Evolutionary conservation across 2,113 vertebrate genomes (phyloP), one percentile per base, ranked within the genome.

Genomic region (Pseudopipra pipra): DNA sequence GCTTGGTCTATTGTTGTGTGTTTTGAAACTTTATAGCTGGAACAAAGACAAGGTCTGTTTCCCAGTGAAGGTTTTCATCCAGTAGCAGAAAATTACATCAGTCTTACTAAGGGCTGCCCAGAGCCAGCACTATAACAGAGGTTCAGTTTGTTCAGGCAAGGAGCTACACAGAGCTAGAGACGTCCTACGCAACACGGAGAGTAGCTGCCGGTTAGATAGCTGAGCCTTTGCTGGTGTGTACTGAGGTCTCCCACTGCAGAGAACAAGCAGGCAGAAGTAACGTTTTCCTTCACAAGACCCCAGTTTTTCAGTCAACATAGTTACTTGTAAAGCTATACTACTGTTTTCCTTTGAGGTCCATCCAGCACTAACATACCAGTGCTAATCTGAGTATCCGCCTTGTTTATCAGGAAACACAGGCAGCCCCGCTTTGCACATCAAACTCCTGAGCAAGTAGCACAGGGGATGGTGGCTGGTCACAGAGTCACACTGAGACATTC

Each of bases 151-250:
- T 87, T 87, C 68, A 56, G 90, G 92, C 87, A 80, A 86, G 88
- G 84, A 93, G 74, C 91, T 73, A 9, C 2, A 47, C 56, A 43
- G 59, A 85, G 39, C 91, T 55, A 43, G 61, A 70, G 87, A 39
- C 4, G 22, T 87, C 72, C 88, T 85, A 55, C 11, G 8, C 79
- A 49, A 83, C 51, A 41, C 35, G 52, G 66, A 84, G 82, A 77
- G 70, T 43, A 91, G 93, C 91, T 97, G 95, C 85, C 68, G 10
- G 66, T 28, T 51, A 47, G 91, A 90, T 41, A 86, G 91, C 92
- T 58, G 74, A 95, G 87, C 65, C 87, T 97, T 88, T 95, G 96
- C 97, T 97, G 98, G 97, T 98, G 97, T 43, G 6, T 86, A 72
- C 58, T 28, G 92, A 97, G 93, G 91, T 91, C 97, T 92, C 56